Evolutionary conservation across 2,888 invertebrate species (phyloP), one percentile per base, ranked within the genome.

Genomic region (Tenthredo mesomela): DNA sequence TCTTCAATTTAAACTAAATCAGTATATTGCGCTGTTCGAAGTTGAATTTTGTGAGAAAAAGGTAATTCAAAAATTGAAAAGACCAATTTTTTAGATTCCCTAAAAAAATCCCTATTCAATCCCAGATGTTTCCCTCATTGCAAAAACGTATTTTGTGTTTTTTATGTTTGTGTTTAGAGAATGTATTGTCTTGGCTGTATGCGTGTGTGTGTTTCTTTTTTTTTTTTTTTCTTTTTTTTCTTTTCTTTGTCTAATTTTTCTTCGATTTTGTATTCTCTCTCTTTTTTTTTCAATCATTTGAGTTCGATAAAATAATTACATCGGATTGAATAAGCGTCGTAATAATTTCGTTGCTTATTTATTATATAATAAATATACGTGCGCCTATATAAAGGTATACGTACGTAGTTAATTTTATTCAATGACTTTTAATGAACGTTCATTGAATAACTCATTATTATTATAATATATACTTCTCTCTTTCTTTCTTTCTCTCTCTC

Each of bases 371-470:
- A 47, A 4, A 47, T 47, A 47, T 47, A 47, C 15, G 47, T 12
- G 15, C 47, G 12, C 3, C 12, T 47, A 47, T 47, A 21, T n/a
- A 1, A 15, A 2, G 40, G 50, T 21, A 15, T 25, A 47, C 12
- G 12, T 12, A 47, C 43, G 3, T 47, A 47, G 47, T 47, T 1
- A 78, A 78, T 37, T 78, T 78, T 78, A 58, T 58, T 78, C 78
- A 29, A 33, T 6, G 29, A 78, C n/a, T 78, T 78, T 78, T 78
- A 78, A 78, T 78, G 25, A 77, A 77, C 33, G 77, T 77, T 54
- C 21, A 54, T 54, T 77, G 54, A 54, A 33, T 54, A 71, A 43
- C 40, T 71, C 21, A 25, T 15, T 21, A 65, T 47, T 47, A 47
- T 47, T 47, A 47, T 47, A 47, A 47, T 15, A 15, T 15, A 47